A percentile compares a stretch with the other conserved stretches of the same genome.
These are phyloP conservation scores for Oreochromis tanganicae DNA, from an alignment of 2,113 vertebrate genomes.

Conservation along the genomic window DNA sequence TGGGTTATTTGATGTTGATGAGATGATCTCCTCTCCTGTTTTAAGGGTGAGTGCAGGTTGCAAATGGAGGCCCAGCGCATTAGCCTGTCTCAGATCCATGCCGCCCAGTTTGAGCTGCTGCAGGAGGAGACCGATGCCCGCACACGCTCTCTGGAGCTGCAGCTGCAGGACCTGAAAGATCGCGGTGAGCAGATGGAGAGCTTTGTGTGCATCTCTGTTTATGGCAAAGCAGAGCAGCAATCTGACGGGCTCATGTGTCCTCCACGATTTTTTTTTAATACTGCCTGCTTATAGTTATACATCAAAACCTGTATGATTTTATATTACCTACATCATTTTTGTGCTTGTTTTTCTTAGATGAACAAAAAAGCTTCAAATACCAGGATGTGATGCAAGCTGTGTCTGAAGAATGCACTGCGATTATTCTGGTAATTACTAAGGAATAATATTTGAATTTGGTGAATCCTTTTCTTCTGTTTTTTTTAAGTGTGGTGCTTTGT, in stretches of 20 bases:
- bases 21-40: background rate
- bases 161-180: constrained; percentile 62
- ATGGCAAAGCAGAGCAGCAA: background rate
- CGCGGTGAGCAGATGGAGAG: constrained; percentile 47
- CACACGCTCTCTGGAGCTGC: constrained; percentile 20
- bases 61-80: constrained; percentile 90
- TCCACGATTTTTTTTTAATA: background rate
- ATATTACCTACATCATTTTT: background rate
- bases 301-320: background rate
- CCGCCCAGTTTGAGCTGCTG: constrained; percentile 83
- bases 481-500: background rate
- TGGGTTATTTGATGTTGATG: background rate
- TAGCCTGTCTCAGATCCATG: constrained; percentile 88
- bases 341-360: constrained; percentile 16
- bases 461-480: background rate
- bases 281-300: background rate
- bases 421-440: constrained; percentile 57
- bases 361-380: constrained; percentile 59
- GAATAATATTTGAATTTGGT: background rate
- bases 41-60: constrained; percentile 82
- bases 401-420: constrained; percentile 76
- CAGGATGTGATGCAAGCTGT: constrained; percentile 75
- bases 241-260: background rate
- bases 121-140: constrained; percentile 44
- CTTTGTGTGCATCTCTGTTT: background rate